phyloP scores from a whole-genome alignment of 2,888 invertebrate genomes.

The Spicauda simplicius region DNA sequence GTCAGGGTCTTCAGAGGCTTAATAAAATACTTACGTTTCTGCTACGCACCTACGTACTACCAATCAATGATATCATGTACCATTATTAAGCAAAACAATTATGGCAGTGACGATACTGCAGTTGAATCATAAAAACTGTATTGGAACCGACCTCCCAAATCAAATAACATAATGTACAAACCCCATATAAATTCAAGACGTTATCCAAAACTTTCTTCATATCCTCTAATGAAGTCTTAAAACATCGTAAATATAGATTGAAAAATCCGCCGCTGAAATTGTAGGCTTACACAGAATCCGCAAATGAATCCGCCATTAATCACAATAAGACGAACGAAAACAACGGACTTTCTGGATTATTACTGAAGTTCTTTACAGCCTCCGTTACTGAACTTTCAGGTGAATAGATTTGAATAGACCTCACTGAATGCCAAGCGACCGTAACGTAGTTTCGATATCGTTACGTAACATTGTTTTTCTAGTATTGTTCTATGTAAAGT shows the following conservation, averaged over 20 bases:
- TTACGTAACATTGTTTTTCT: no score
- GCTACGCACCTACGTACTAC: no score
- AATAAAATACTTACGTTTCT: no score
- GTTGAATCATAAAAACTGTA: no score
- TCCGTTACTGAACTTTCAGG: conserved; percentile 18
- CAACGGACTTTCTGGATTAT: conserved; percentile 9
- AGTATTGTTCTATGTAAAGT: no score
- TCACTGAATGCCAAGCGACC: conserved; percentile 9
- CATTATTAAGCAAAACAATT: no score
- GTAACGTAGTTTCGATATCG: conserved; percentile 4
- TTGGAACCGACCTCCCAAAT: no score
- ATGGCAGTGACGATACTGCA: no score
- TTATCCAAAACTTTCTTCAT: conserved; percentile 2
- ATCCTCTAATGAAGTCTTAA: conserved; percentile 10
- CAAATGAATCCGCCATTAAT: conserved; percentile 41
- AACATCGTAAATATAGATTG: conserved; percentile 17
- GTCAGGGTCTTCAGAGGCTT: no score
- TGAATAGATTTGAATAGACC: conserved; percentile 23
- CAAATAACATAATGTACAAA: no score
- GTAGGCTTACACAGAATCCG: conserved; percentile 29
- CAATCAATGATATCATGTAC: no score
- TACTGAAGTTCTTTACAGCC: conserved; percentile 18
- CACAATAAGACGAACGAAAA: conserved; percentile 42
- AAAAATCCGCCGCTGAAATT: conserved; percentile 30
- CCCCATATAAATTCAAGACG: neutral